A percentile compares a stretch with the other conserved stretches of the same genome.
Evolutionary conservation across 2,113 vertebrate genomes (phyloP).

Genomic region (Neoarius graeffei): DNA sequence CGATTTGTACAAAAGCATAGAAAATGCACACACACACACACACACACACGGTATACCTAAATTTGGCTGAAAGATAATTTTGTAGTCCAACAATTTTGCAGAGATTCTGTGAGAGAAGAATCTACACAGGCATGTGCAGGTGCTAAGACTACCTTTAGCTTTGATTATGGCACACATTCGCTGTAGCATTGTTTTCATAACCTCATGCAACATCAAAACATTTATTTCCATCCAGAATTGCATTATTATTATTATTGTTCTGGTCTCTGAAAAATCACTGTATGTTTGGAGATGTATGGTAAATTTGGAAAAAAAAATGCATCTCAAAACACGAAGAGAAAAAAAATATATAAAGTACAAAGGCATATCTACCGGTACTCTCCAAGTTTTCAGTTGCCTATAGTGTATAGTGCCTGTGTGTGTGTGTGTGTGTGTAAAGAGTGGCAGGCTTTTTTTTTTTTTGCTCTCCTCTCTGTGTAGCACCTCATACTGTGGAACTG

Average conservation of each 20-base stretch:
- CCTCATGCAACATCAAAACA: too few relatives aligned
- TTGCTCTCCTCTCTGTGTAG: background rate
- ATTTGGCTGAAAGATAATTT: background rate
- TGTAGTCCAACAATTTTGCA: background rate
- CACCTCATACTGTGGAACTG: slow-evolving; percentile 35
- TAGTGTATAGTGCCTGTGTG: too few relatives aligned
- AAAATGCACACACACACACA: slow-evolving; percentile 28
- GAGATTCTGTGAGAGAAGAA: background rate
- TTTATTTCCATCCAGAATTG: too few relatives aligned
- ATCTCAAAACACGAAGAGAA: background rate
- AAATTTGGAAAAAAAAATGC: background rate
- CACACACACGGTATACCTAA: slow-evolving; percentile 2
- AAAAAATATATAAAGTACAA: background rate
- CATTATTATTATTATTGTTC: too few relatives aligned
- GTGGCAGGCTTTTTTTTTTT: background rate
- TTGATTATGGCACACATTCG: too few relatives aligned
- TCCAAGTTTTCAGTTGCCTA: background rate
- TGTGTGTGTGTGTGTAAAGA: background rate
- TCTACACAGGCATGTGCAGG: background rate
- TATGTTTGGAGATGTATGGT: background rate
- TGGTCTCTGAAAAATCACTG: background rate
- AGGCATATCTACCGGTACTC: background rate
- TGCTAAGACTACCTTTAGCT: background rate
- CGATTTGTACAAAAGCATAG: slow-evolving; percentile 38
- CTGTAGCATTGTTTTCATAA: too few relatives aligned